Evolutionary conservation across 2,113 vertebrate species (phyloP).

Genomic region (Istiophorus platypterus): DNA sequence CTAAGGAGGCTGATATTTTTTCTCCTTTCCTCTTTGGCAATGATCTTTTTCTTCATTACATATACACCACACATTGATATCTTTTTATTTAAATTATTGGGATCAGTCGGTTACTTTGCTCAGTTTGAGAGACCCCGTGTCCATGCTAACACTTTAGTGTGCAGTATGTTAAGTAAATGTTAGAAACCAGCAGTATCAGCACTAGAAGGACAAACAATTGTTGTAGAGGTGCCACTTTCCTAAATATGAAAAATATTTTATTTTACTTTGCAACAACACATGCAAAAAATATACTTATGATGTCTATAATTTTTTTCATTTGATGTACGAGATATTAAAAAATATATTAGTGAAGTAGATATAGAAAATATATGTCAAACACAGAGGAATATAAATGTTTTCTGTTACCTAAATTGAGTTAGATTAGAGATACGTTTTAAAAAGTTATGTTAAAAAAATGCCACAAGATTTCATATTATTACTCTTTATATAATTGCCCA

Average conservation of each 20-base stretch:
- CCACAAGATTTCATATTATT: neutral
- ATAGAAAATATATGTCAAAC: neutral
- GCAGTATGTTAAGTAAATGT: neutral
- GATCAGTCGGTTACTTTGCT: neutral
- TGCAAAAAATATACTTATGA: neutral
- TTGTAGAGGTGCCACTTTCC: neutral
- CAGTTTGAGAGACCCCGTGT: neutral
- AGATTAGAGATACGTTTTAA: no score
- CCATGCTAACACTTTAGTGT: neutral
- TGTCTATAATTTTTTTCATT: neutral
- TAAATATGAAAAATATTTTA: neutral
- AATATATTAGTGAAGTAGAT: neutral
- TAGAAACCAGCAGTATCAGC: neutral
- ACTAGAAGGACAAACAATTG: neutral
- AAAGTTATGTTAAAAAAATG: neutral
- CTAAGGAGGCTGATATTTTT: constrained; percentile 49
- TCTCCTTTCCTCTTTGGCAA: constrained; percentile 23
- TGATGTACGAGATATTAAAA: neutral
- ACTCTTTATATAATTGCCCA: neutral
- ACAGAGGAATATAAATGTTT: neutral
- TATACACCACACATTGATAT: neutral
- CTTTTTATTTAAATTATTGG: neutral
- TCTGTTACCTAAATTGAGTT: neutral
- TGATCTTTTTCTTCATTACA: constrained; percentile 40
- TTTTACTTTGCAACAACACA: no score